phyloP scores from a whole-genome alignment of 2,888 invertebrate genomes.

The Nasonia oneida region DNA sequence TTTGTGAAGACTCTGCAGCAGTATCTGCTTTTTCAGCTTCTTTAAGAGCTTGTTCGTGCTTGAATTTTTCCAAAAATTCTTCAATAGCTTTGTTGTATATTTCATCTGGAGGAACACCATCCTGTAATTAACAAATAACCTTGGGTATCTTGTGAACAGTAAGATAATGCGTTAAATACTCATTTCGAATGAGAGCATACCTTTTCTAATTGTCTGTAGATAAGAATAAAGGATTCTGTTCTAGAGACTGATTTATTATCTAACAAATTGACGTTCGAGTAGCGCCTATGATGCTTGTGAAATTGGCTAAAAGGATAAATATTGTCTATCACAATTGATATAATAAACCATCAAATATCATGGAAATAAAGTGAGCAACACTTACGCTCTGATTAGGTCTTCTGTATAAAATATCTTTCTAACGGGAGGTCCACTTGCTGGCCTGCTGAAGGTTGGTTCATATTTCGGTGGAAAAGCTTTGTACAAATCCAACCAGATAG shows the following conservation, averaged over 20 bases:
- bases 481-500: constrained; percentile 96
- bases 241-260: constrained; percentile 82
- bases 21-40: not conserved
- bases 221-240: constrained; percentile 83
- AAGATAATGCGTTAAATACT: not conserved
- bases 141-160: not conserved
- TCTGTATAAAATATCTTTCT: constrained; percentile 90
- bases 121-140: constrained; percentile 61
- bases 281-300: constrained; percentile 82
- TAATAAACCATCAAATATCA: constrained; percentile 31
- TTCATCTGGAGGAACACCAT: constrained; percentile 60
- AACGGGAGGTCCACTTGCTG: constrained; percentile 83
- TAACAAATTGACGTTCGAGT: constrained; percentile 81
- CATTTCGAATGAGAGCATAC: constrained; percentile 60
- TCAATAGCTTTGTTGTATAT: constrained; percentile 67
- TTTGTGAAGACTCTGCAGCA: not conserved
- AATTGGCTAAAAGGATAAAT: constrained; percentile 82
- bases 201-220: constrained; percentile 82
- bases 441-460: constrained; percentile 89
- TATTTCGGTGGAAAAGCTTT: constrained; percentile 93
- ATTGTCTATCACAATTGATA: not conserved
- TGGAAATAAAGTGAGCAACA: not conserved
- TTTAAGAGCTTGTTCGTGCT: not conserved
- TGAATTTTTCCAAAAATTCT: constrained; percentile 43
- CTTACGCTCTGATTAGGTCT: constrained; percentile 92